phyloP scores from a whole-genome alignment of 2,797 vertebrate species.

The Pelobates cultripes region DNA sequence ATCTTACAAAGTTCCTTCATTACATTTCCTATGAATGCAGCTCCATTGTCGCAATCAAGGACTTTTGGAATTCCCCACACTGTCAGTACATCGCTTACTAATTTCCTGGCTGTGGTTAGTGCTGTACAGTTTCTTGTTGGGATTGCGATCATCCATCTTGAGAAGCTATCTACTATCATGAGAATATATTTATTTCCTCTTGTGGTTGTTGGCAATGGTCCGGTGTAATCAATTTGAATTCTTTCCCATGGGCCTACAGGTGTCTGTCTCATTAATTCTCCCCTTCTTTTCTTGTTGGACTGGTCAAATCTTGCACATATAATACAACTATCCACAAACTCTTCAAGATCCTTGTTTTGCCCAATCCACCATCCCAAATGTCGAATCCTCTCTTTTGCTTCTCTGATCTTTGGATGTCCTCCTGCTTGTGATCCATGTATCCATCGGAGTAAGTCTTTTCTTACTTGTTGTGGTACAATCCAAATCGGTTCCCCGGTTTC shows the following conservation, averaged over 20 bases:
- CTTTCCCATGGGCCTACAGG: not conserved
- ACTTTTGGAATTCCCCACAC: slow-evolving; percentile 5
- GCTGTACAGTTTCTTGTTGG: slow-evolving; percentile 3
- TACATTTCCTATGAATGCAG: not conserved
- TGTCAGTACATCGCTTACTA: not conserved
- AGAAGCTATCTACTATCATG: not conserved
- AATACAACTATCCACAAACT: not conserved
- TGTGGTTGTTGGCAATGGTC: not conserved
- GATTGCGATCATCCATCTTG: not conserved
- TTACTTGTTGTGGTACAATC: not conserved
- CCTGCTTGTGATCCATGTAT: not conserved
- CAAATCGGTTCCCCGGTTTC: not conserved
- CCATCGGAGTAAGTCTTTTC: slow-evolving; percentile 4
- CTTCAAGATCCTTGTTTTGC: not conserved
- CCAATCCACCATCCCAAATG: not conserved
- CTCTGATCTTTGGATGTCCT: not conserved
- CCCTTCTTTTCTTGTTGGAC: not conserved
- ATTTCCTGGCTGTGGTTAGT: not conserved
- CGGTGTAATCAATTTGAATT: not conserved
- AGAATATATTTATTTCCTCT: not conserved
- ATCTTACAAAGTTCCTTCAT: slow-evolving; percentile 4
- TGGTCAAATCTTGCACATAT: not conserved
- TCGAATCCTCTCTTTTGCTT: not conserved
- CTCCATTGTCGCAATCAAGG: not conserved
- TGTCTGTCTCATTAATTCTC: slow-evolving; percentile 6